A percentile compares a stretch with the other conserved stretches of the same genome.
Conservation (phyloP, 2,888 invertebrate species). For the Philhelius pedissequus region DNA sequence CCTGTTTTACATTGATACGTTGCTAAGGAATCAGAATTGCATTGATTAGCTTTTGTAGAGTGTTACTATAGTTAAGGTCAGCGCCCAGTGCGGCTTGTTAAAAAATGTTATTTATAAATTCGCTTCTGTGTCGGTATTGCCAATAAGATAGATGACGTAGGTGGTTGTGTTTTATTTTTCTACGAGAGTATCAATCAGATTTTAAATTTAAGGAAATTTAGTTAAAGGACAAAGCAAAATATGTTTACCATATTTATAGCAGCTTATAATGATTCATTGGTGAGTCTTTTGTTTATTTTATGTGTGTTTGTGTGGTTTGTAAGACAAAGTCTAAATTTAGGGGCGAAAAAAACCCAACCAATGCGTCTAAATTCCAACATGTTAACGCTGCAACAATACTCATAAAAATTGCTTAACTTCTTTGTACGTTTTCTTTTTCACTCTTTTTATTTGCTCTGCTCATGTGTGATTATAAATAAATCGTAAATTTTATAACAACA, state of each 20-base stretch:
- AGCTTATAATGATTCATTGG: constrained; percentile 64
- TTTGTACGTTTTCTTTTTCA: constrained; percentile 40
- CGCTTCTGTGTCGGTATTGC: constrained; percentile 38
- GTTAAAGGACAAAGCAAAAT: constrained; percentile 28
- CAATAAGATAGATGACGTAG: constrained; percentile 37
- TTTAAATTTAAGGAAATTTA: not conserved
- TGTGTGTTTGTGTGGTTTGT: not conserved
- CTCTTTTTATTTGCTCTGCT: constrained; percentile 51
- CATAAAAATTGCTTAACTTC: constrained; percentile 57
- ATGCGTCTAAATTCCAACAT: not conserved
- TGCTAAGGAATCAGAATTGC: constrained; percentile 39
- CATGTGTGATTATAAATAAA: constrained; percentile 49
- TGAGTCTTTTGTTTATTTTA: constrained; percentile 57
- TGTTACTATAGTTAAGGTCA: constrained; percentile 53
- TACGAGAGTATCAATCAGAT: not conserved
- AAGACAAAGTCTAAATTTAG: constrained; percentile 10
- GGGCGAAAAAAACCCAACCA: not conserved
- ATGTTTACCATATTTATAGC: constrained; percentile 73
- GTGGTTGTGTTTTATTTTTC: constrained; percentile 36
- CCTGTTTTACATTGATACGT: constrained; percentile 8
- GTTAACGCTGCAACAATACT: constrained; percentile 15
- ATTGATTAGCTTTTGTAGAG: constrained; percentile 57
- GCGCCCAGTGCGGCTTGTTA: constrained; percentile 36
- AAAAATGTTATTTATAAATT: constrained; percentile 1
- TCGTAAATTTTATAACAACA: not conserved